Evolutionary conservation across 2,113 vertebrate species (phyloP), one percentile per base, ranked within the genome.

Genomic region (Dipodomys merriami): DNA sequence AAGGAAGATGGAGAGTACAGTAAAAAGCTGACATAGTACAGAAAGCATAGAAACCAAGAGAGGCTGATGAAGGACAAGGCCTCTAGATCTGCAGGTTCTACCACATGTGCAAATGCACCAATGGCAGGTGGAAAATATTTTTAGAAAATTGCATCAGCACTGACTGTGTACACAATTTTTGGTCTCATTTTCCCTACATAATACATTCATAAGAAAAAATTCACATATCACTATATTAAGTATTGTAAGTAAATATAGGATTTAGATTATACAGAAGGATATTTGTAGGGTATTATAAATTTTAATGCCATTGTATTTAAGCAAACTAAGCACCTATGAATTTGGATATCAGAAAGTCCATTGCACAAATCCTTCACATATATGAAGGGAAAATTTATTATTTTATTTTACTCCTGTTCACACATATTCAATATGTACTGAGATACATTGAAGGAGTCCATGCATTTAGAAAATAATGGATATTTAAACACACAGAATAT

Each of bases 41-140:
- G 19, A 19, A 18, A 23, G 78, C 3, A 65, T 2, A 15, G 23
- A 25, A 4, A 25, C 4, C 13, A n/a, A 0, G 23, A 35, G 0
- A 29, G n/a, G 1, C 16, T 29, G 23, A 46, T 6, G 16, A 44
- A 16, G 30, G 35, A 6, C 33, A 12, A 39, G 7, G 10, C 29
- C 13, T 64, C 60, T 46, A 4, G 0, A 27, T 25, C 3, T n/a
- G 0, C 16, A 60, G 8, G 9, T 33, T n/a, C 15, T 18, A 68
- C 27, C 18, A 77, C 7, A 57, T 69, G n/a, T 65, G 19, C 6
- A 35, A 33, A 77, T 39, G 4, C 7, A 46, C 9, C 5, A 5
- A 46, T 9, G 6, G 15, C 53, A 79, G 30, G 20, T 44, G 5
- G 5, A 20, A 60, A 57, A 33, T 60, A 46, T 9, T 23, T 88